phyloP scores from a whole-genome alignment of 2,888 invertebrate genomes.

The Vesta saturnalis region DNA sequence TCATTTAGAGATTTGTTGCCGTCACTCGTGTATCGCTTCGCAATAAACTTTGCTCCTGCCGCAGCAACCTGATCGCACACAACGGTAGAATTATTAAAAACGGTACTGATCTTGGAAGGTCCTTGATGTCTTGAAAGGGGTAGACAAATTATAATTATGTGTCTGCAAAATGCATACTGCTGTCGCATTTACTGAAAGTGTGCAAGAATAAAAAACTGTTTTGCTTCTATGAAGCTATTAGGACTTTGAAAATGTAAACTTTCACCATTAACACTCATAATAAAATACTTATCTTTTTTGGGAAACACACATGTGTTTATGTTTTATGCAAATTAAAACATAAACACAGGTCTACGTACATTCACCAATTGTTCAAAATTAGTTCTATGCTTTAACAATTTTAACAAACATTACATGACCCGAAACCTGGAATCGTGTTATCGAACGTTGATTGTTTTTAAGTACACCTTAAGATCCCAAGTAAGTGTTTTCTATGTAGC shows the following conservation, averaged over 20 bases:
- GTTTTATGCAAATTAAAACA: no score
- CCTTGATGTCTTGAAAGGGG: not conserved
- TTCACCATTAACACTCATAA: no score
- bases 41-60: not conserved
- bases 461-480: no score
- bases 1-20: not conserved
- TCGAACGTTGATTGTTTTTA: not conserved
- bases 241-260: no score
- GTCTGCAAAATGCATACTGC: not conserved
- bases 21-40: not conserved
- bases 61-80: not conserved
- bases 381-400: no score
- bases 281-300: no score
- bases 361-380: no score
- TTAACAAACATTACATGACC: no score
- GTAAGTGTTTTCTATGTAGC: no score
- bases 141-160: not conserved
- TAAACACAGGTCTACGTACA: no score
- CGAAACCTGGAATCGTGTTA: not conserved
- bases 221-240: not conserved
- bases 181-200: not conserved
- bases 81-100: not conserved
- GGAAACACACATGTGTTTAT: no score
- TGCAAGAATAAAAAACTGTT: no score
- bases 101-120: not conserved